Percentiles rank a stretch among this genome's conserved stretches.
phyloP scores from a whole-genome alignment of 2,797 vertebrate species.

The Mormyrus hasselquistii region DNA sequence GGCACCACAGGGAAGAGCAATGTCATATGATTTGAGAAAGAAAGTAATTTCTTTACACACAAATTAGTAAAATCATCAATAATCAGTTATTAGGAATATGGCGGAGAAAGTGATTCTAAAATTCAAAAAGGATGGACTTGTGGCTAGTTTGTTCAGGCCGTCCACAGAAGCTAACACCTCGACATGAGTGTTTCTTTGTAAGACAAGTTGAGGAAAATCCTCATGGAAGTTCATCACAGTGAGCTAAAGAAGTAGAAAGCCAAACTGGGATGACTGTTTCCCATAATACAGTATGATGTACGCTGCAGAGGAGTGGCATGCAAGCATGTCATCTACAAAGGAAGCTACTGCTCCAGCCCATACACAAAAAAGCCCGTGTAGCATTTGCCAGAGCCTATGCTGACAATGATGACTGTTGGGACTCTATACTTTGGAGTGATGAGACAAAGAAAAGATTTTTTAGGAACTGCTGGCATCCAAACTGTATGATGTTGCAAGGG shows the following conservation, averaged over 20 bases:
- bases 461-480: background rate
- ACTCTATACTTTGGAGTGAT: background rate
- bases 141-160: background rate
- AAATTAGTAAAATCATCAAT: background rate
- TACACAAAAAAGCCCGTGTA: background rate
- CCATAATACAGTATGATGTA: background rate
- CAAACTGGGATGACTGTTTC: background rate
- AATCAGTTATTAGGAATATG: background rate
- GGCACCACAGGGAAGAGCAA: background rate
- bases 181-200: background rate
- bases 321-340: background rate
- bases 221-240: background rate
- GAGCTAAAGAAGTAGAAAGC: background rate
- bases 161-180: background rate
- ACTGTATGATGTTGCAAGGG: background rate
- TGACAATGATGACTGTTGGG: background rate
- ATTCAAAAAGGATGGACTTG: background rate
- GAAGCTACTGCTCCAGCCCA: background rate
- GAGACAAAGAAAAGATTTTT: background rate
- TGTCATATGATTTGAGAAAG: background rate
- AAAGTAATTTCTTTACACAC: background rate
- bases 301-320: background rate
- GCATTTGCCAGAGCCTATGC: background rate
- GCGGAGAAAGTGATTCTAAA: background rate
- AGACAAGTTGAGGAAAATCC: background rate